phyloP scores from a whole-genome alignment of 2,888 invertebrate genomes.

The Enchytraeus crypticus region DNA sequence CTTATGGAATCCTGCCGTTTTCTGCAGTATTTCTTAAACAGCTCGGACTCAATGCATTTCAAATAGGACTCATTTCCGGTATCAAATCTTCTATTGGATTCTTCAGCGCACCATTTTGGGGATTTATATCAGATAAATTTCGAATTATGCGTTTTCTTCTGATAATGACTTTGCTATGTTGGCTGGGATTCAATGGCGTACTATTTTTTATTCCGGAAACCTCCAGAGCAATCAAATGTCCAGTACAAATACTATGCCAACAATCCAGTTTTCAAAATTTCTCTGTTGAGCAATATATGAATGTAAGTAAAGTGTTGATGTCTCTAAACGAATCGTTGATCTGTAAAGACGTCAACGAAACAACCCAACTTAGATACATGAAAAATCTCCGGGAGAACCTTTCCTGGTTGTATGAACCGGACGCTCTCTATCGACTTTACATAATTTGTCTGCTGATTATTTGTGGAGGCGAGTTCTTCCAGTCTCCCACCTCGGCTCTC shows the following conservation, averaged over 20 bases:
- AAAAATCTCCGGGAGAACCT: conserved; percentile 11
- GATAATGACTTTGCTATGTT: conserved; percentile 17
- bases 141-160: conserved; percentile 10
- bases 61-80: conserved; percentile 22
- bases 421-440: conserved; percentile 4
- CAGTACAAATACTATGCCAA: neutral
- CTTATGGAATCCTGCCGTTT: conserved; percentile 16
- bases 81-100: conserved; percentile 19
- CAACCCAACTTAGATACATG: neutral
- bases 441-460: conserved; percentile 7
- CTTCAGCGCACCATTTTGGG: conserved; percentile 19
- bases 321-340: neutral
- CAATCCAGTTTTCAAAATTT: neutral
- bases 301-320: neutral
- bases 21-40: conserved; percentile 22
- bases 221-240: neutral
- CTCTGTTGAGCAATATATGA: neutral
- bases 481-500: conserved; percentile 20
- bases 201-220: conserved; percentile 14
- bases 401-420: conserved; percentile 15
- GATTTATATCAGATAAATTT: conserved; percentile 18
- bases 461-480: conserved; percentile 21
- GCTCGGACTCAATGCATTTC: conserved; percentile 17
- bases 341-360: neutral
- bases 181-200: conserved; percentile 14